Base-by-base conservation (phyloP, 2,797 vertebrate species). In the Fratercula arctica region DNA sequence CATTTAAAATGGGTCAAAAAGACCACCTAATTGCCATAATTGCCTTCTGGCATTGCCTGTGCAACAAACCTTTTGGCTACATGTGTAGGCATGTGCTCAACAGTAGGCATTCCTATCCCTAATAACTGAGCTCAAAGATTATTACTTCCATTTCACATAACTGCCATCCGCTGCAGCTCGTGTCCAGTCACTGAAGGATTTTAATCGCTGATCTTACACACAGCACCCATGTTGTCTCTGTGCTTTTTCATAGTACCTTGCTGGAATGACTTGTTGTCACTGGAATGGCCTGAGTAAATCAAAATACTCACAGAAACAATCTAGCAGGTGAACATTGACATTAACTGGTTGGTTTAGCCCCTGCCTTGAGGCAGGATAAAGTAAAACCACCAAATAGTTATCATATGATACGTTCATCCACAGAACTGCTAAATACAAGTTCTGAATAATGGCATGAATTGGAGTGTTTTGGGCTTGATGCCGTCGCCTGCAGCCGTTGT, bases 1-100 rank as follows among this genome's bases (percentile, higher is more conserved):
- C 54, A 73, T 94, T 95, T 73, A 35, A 87, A 92, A 54, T 46
- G 45, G 93, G 85, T 96, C 75, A 66, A 24, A 94, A 95, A 50
- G 64, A 50, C 73, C 35, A 66, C 85, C 69, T 92, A 92, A 95
- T 93, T 89, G 75, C 66, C 28, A 12, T 96, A 94, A 94, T 80
- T 95, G 76, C 54, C 73, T 94, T 75, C 79, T 93, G 89, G 93
- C 82, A 46, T 20, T 91, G 89, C 75, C 50, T 57, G 21, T 50
- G 57, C 35, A 80, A 23, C 78, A 91, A 91, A 56, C 63, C 46
- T 93, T 80, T 88, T 91, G 92, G 85, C 92, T 63, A 28, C 35
- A 0, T 14, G 19, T 73, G 50, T 24, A 82, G 50, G 43, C 60
- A 41, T 66, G 41, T 83, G 78, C 43, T 66, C 61, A 54, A 5